These are phyloP conservation scores for Tiphia femorata DNA, from an alignment of 2,888 invertebrate genomes.

Conservation along the genomic window DNA sequence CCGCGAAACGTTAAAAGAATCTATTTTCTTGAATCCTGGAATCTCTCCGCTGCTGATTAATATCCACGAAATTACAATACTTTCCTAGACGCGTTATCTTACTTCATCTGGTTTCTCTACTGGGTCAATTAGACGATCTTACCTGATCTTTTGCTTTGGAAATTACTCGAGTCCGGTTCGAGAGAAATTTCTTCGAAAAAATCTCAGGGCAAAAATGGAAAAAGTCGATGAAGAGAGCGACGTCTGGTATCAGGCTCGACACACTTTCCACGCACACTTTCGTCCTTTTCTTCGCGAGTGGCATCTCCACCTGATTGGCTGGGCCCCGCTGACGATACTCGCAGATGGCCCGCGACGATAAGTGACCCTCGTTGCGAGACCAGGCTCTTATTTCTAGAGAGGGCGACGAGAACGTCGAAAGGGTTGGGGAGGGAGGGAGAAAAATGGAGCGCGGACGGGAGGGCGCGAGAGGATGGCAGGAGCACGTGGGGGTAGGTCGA, in stretches of 20 bases:
- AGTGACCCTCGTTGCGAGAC: slow-evolving; percentile 36
- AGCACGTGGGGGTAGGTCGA: slow-evolving; percentile 4
- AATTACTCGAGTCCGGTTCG: too few relatives aligned
- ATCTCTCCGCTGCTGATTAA: too few relatives aligned
- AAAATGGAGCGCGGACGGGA: background rate
- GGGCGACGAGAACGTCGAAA: slow-evolving; percentile 11
- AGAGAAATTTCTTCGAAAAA: too few relatives aligned
- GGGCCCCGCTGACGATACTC: slow-evolving; percentile 16
- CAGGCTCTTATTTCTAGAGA: slow-evolving; percentile 24
- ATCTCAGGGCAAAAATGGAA: background rate
- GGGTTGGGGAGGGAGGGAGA: background rate
- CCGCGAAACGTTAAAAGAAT: too few relatives aligned
- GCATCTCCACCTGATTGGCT: background rate
- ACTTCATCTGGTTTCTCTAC: too few relatives aligned
- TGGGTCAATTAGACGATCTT: too few relatives aligned
- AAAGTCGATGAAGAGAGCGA: background rate
- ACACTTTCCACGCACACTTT: background rate
- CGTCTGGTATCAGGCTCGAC: background rate
- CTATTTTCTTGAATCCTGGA: too few relatives aligned
- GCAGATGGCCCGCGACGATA: slow-evolving; percentile 38
- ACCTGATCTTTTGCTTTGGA: too few relatives aligned
- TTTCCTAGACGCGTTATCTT: too few relatives aligned
- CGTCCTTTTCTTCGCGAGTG: background rate
- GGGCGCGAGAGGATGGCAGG: background rate
- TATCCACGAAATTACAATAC: too few relatives aligned